Percentiles rank a stretch among this genome's conserved stretches.
phyloP scores from a whole-genome alignment of 2,888 invertebrate species.

The Cephus pulcher region DNA sequence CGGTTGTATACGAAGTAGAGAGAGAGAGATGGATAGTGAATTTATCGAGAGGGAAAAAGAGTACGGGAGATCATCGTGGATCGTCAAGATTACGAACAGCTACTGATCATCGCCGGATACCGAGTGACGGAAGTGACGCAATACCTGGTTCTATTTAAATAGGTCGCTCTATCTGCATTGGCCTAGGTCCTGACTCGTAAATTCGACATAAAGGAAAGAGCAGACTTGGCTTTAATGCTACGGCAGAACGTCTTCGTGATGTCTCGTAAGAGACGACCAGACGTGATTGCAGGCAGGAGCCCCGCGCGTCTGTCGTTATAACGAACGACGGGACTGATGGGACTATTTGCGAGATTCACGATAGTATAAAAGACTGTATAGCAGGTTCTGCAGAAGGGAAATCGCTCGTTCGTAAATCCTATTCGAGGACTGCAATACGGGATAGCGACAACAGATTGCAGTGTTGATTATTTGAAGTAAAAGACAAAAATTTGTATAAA shows the following conservation, averaged over 20 bases:
- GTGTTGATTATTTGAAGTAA: neutral
- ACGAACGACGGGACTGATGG: neutral
- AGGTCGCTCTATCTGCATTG: neutral
- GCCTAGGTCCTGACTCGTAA: conserved; percentile 5
- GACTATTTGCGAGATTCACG: neutral
- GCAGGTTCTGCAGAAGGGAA: neutral
- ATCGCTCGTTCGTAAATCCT: neutral
- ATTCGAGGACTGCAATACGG: neutral
- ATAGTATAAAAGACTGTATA: neutral
- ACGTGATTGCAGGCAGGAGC: neutral
- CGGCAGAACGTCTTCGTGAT: neutral
- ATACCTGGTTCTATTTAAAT: neutral
- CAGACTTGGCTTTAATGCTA: neutral
- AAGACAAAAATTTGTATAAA: neutral
- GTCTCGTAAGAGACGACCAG: neutral
- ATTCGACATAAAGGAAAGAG: neutral
- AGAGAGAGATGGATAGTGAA: too few relatives aligned
- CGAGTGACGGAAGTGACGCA: conserved; percentile 2
- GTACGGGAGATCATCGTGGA: neutral
- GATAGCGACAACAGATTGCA: neutral
- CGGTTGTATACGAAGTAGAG: too few relatives aligned
- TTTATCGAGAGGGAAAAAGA: neutral
- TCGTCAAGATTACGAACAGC: neutral
- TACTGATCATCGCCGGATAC: neutral
- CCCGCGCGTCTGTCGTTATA: neutral